Evolutionary conservation across 2,888 invertebrate genomes (phyloP), one percentile per base, ranked within the genome.

Genomic region (Drosophila parthenogenetica): DNA sequence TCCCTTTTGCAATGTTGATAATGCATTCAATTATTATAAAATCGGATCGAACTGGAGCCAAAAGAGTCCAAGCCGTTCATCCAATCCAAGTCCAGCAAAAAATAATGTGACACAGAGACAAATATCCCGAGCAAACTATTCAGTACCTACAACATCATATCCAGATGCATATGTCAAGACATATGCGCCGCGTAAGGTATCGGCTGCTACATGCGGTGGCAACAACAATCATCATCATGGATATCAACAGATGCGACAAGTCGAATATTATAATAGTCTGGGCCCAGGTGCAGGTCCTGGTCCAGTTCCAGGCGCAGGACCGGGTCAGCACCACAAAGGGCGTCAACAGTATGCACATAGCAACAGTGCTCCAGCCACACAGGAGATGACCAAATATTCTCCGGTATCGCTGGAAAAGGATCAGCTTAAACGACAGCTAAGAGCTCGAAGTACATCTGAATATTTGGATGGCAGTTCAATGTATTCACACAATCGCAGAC

Each of bases 21-120:
- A 75, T 73, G 81, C 81, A 69, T 69, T 86, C 51, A 83, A 74
- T 46, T 87, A 75, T 45, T 87, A 73, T 51, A 84, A 70, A 19
- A 59, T 48, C 25, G 53, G 16, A 19, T 46, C 70, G 7, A 2
- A 40, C 7, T 86, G 82, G 82, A 62, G 40, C 10, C 48, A 39
- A 14, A 69, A 78, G 37, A 81, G 67, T 46, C 45, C 81, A 53
- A 69, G 11, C 43, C 65, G 54, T 25, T 54, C 81, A 51, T 10
- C 58, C 5, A 84, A 84, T 50, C 53, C 62, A 13, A 86, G 73
- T 62, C 79, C 78, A 46, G 22, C 72, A 16, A 88, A 80, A 37
- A 59, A 13, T 32, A 72, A 58, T 32, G 10, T 45, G 11, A 29
- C 40, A 13, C n/a, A 50, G 10, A 55, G 66, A 37, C 69, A 72